Conservation (phyloP, 2,888 invertebrate species). For the Trissoscelio sp. region DNA sequence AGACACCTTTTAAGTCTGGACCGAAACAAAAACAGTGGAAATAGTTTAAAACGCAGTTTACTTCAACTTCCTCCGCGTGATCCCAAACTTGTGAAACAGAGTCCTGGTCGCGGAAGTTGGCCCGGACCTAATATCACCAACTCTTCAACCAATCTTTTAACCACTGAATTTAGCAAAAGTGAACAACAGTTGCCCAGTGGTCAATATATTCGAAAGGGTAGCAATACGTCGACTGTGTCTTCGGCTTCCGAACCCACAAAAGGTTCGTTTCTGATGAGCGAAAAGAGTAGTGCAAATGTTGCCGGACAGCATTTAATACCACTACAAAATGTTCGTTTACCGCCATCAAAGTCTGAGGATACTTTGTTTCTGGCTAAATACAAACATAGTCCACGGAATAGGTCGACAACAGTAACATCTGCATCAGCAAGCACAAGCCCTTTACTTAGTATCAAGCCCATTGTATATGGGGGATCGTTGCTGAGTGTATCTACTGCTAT, state of each 20-base stretch:
- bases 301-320: conserved; percentile 67
- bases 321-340: conserved; percentile 84
- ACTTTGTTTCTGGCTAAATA: conserved; percentile 86
- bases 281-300: conserved; percentile 67
- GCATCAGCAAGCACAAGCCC: conserved; percentile 89
- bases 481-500: conserved; percentile 86
- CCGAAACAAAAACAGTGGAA: conserved; percentile 82
- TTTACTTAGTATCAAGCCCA: conserved; percentile 86
- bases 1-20: conserved; percentile 81
- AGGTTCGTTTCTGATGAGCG: conserved; percentile 71
- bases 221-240: conserved; percentile 78
- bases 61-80: conserved; percentile 89
- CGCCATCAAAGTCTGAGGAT: conserved; percentile 92
- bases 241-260: conserved; percentile 76
- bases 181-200: conserved; percentile 88
- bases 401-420: conserved; percentile 86
- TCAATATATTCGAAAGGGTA: conserved; percentile 78
- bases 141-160: conserved; percentile 85
- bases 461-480: conserved; percentile 86
- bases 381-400: conserved; percentile 83
- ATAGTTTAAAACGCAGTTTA: conserved; percentile 85
- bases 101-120: conserved; percentile 93
- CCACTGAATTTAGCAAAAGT: conserved; percentile 92
- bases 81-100: conserved; percentile 89
- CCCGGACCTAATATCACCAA: conserved; percentile 89